phyloP scores from a whole-genome alignment of 2,888 invertebrate genomes.

The Keiferia lycopersicella region DNA sequence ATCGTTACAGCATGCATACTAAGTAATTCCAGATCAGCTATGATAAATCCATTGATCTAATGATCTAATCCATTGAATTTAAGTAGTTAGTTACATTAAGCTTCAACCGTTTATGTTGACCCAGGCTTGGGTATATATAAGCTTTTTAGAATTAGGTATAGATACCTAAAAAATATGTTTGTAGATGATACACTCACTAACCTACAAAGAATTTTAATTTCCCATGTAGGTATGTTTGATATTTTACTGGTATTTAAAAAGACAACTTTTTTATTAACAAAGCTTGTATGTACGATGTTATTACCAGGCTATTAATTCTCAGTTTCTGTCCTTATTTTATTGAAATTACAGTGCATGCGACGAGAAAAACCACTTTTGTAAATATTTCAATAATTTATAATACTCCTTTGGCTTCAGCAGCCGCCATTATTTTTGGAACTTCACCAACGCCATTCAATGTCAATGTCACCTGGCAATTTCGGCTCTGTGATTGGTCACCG shows the following conservation, averaged over 20 bases:
- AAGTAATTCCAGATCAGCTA: no score
- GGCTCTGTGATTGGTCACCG: constrained; percentile 63
- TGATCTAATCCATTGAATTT: no score
- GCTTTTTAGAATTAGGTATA: no score
- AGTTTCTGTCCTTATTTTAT: neutral
- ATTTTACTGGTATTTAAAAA: neutral
- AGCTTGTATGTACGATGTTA: constrained; percentile 6
- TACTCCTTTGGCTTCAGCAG: constrained; percentile 13
- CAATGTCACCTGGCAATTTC: constrained; percentile 63
- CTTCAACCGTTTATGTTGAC: no score
- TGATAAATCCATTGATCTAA: no score
- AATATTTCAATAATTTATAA: constrained; percentile 21
- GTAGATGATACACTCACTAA: no score
- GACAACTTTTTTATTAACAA: neutral
- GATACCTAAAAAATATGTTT: no score
- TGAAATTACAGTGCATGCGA: neutral
- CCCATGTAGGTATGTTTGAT: no score
- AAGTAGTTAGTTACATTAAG: no score
- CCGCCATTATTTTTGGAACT: constrained; percentile 34
- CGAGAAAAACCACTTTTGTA: neutral
- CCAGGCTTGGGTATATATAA: no score
- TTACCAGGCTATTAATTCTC: constrained; percentile 5
- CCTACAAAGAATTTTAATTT: no score
- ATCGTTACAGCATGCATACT: no score
- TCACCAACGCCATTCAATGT: constrained; percentile 65